Evolutionary conservation across 2,888 invertebrate genomes (phyloP), one percentile per base, ranked within the genome.

Genomic region (Odontomyia ornata): DNA sequence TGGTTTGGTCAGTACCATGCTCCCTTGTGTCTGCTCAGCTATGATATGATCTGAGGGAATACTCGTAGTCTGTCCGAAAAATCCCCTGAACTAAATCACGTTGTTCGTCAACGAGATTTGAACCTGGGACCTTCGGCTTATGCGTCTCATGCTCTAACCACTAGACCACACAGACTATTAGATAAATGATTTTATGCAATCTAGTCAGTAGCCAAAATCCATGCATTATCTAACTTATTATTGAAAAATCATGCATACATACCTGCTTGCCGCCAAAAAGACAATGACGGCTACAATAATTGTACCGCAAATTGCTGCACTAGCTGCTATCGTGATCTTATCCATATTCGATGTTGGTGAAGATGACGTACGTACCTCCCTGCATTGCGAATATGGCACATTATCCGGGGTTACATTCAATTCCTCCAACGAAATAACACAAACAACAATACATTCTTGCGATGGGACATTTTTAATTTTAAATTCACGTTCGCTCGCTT

Each of bases 361-460:
- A 67, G 93, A 91, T 67, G 93, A 93, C 1, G 95, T 96, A 79
- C 96, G 91, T 77, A 96, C 94, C 88, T 97, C 97, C 75, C 95
- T 91, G 84, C 97, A 97, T 87, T 95, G 96, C 79, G 90, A 89
- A 87, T 93, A 94, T 69, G 95, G 95, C 79, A 95, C 95, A 80
- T 91, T 93, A 82, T 95, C 94, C 47, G 95, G 95, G 76, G 93
- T 94, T n/a, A 95, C 92, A 86, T 93, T 93, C 78, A 93, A 91
- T 85, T 96, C 96, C 87, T 96, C 96, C 81, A 96, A 88, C 76
- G 95, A 95, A 81, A 96, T 94, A 77, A 97, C 96, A 87, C 97
- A 97, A 79, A 97, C 96, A 80, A 97, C 93, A 81, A 97, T 94
- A 86, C 96, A 96, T 89, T 97, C 96, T 92, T 96, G 95, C 11